Conservation (phyloP, 2,888 invertebrate genomes). For the Zhuqinia jingwanae region DNA sequence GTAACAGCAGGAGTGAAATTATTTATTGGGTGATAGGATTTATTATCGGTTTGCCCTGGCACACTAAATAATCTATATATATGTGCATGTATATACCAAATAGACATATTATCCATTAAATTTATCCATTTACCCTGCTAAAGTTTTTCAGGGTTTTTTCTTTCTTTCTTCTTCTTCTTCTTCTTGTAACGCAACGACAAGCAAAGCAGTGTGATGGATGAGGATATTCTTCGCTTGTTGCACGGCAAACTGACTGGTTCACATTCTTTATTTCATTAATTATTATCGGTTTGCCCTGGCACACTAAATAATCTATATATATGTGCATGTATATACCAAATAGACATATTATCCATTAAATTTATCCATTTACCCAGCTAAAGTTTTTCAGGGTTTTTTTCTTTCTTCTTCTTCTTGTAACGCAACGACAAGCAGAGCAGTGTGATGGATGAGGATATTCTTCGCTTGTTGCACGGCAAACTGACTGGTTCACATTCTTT, state of each 20-base stretch:
- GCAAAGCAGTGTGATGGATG: constrained; percentile 68
- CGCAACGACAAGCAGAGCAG: constrained; percentile 45
- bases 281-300: constrained; percentile 71
- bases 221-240: constrained; percentile 77
- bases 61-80: constrained; percentile 31
- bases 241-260: constrained; percentile 76
- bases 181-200: constrained; percentile 37
- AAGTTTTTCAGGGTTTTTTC: constrained; percentile 41
- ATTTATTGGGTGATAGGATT: constrained; percentile 74
- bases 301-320: constrained; percentile 31
- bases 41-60: constrained; percentile 71
- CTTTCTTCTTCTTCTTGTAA: background rate
- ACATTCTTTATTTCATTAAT: constrained; percentile 78
- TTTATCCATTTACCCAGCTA: constrained; percentile 16
- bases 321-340: background rate
- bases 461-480: constrained; percentile 77
- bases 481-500: constrained; percentile 77
- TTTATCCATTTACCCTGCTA: constrained; percentile 13
- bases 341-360: constrained; percentile 28
- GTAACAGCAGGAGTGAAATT: constrained; percentile 73
- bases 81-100: background rate
- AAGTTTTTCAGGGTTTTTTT: constrained; percentile 41
- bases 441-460: constrained; percentile 73
- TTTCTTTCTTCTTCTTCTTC: no score
- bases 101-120: constrained; percentile 28